These are phyloP conservation scores for Diuraphis noxia DNA, from an alignment of 1,140 invertebrate genomes.

Conservation along the genomic window DNA sequence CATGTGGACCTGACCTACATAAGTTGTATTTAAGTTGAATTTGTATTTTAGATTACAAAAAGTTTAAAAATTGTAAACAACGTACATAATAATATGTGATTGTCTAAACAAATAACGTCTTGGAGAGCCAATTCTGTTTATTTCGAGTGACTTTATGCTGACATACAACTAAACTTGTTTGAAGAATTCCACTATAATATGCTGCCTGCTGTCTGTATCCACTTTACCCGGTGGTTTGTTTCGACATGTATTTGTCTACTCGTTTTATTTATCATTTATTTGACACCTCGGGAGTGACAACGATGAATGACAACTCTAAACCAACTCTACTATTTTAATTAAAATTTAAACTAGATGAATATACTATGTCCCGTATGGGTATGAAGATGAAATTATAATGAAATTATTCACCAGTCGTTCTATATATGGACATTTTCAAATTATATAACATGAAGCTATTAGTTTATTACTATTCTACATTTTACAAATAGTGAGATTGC, in stretches of 20 bases:
- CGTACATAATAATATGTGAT: neutral
- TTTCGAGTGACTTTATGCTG: neutral
- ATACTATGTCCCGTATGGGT: neutral
- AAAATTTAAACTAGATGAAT: slow-evolving; percentile 4
- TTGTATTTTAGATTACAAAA: slow-evolving; percentile 19
- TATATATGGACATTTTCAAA: neutral
- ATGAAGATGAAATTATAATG: neutral
- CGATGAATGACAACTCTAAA: neutral
- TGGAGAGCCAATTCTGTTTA: neutral
- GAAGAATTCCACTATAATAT: neutral
- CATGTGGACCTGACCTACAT: neutral
- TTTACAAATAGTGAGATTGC: neutral
- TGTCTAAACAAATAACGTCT: slow-evolving; percentile 1
- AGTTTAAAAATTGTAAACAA: neutral
- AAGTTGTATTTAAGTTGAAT: neutral
- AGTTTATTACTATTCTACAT: neutral
- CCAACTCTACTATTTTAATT: neutral
- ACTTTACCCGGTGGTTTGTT: neutral
- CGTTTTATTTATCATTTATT: neutral
- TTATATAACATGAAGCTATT: neutral
- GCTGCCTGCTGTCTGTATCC: neutral
- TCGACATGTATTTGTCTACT: neutral
- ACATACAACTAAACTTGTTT: neutral
- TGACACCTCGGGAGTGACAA: neutral
- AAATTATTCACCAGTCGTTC: neutral